A percentile compares a stretch with the other conserved stretches of the same genome.
Conservation (phyloP, 2,113 vertebrate species). For the Macquaria ambigua region DNA sequence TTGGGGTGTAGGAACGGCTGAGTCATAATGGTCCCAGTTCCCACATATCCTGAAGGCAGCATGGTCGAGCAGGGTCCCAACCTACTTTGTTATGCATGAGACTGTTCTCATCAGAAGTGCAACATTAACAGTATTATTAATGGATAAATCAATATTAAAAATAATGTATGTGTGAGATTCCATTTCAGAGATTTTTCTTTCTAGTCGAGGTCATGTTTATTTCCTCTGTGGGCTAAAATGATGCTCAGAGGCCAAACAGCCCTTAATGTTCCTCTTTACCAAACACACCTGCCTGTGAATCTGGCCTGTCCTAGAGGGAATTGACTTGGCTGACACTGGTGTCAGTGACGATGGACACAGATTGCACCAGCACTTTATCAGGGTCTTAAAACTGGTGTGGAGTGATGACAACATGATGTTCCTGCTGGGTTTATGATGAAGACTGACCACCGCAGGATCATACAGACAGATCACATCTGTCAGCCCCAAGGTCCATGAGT, state of each 20-base stretch:
- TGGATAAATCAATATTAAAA: neutral
- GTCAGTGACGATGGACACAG: neutral
- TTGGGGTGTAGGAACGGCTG: neutral
- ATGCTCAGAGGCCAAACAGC: neutral
- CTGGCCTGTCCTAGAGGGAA: neutral
- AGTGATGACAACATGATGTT: conserved; percentile 31
- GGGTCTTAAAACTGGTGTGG: conserved; percentile 26
- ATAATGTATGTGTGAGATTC: neutral
- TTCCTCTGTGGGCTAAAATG: neutral
- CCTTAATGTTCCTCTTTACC: neutral
- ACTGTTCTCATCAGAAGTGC: neutral
- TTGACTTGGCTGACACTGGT: neutral
- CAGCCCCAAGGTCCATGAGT: conserved; percentile 1
- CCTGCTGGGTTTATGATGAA: conserved; percentile 45
- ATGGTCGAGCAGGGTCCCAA: neutral
- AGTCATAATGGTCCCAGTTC: conserved; percentile 9
- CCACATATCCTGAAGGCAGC: conserved; percentile 35
- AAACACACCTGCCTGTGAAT: neutral
- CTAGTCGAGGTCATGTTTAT: neutral
- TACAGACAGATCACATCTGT: neutral
- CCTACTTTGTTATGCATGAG: neutral
- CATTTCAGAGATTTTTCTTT: neutral
- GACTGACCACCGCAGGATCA: conserved; percentile 15
- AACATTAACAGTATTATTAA: neutral
- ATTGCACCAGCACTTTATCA: conserved; percentile 20